Evolutionary conservation across 2,797 vertebrate genomes (phyloP), one percentile per base, ranked within the genome.

Genomic region (Cyclura pinguis): DNA sequence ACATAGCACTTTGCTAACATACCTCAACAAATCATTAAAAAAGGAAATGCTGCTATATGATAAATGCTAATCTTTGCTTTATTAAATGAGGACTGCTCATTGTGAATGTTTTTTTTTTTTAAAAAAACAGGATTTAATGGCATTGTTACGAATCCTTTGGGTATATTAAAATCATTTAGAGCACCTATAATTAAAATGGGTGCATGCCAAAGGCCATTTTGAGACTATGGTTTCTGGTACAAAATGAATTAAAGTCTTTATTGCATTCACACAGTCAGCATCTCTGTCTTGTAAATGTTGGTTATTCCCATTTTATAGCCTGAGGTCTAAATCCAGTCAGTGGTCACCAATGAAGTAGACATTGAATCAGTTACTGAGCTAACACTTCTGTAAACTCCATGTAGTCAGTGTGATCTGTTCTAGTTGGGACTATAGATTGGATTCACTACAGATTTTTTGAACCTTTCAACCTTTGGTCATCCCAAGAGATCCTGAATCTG

Each of bases 61-160:
- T 88, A 80, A 42, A 77, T 0, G 73, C 82, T 80, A 93, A 89
- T 85, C 84, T 95, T 64, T 89, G 89, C 88, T 59, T 74, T 80
- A 80, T 80, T 86, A 14, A 57, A 92, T 52, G 62, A 76, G 1
- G 85, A 92, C 89, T 64, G 81, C 27, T 64, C 6, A 73, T 64
- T 5, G 72, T 32, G 92, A 82, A 18, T 4, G 47, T 87, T 72
- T 90, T 32, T 86, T 55, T 90, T 82, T 88, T 69, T 93, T 81
- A n/a, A 42, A 47, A 47, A 47, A 47, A 1, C 29, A 92, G 92
- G 77, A 85, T 9, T 8, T 22, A 57, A 86, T 1, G 10, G 22
- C 27, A 22, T n/a, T 80, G 72, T 88, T 94, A 87, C 74, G 87
- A 90, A 90, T 47, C 90, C 73, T 67, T 18, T n/a, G 64, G 91